phyloP scores from a whole-genome alignment of 2,797 vertebrate genomes.

The Acrossocheilus wenchowensis region DNA sequence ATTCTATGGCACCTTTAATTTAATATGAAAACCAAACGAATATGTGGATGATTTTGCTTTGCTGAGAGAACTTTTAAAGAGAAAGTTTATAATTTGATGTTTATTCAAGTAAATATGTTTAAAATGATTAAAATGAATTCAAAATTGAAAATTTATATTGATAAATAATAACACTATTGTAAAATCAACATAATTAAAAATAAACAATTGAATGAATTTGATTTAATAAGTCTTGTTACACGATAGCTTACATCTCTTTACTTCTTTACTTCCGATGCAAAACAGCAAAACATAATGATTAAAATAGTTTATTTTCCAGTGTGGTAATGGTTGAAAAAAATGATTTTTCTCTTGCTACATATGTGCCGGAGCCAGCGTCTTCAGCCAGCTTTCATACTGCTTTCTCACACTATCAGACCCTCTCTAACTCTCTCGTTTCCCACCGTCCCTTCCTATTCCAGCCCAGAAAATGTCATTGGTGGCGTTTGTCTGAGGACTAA shows the following conservation, averaged over 20 bases:
- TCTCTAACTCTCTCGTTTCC: conserved; percentile 49
- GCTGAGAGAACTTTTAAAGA: neutral
- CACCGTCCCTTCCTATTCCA: conserved; percentile 44
- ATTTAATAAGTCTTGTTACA: neutral
- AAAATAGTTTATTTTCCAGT: neutral
- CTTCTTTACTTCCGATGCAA: neutral
- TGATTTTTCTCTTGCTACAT: neutral
- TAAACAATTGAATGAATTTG: neutral
- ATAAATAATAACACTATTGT: neutral
- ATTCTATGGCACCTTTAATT: neutral
- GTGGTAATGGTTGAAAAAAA: conserved; percentile 11
- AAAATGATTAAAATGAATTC: neutral
- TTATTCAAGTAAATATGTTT: neutral
- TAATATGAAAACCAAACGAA: neutral
- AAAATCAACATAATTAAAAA: neutral
- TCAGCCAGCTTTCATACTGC: conserved; percentile 53
- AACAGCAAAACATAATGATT: neutral
- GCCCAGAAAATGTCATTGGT: conserved; percentile 60
- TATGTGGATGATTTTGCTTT: neutral
- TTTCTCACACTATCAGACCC: conserved; percentile 58
- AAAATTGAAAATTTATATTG: neutral
- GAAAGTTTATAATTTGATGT: neutral
- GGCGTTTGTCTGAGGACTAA: conserved; percentile 56
- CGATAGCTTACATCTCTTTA: neutral
- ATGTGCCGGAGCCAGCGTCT: conserved; percentile 10